Base-by-base conservation (phyloP, 2,888 invertebrate species). In the Drosophila austrosaltans region DNA sequence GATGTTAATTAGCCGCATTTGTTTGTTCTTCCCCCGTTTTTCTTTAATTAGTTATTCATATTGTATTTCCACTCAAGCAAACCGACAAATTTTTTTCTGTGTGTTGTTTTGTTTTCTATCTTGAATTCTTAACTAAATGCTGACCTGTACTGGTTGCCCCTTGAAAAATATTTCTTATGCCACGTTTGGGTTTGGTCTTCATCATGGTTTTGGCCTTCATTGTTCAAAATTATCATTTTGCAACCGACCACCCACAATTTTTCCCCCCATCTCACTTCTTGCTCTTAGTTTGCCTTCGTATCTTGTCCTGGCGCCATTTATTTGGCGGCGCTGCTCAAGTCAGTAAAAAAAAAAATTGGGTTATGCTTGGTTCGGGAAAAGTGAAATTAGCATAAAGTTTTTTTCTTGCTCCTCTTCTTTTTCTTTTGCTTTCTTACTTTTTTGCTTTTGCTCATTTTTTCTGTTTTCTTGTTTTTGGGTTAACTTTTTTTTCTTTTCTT, bases 311-410 rank as follows among this genome's bases (percentile, higher is more conserved):
- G 78, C 86, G 86, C 86, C 78, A 70, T 65, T 81, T 79, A 77
- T 86, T 76, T 72, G 73, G 62, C 68, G 72, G 69, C 67, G 58
- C 59, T 63, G 63, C 53, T 54, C 54, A 66, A 64, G 79, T 66
- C 66, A 70, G 67, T 25, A 42, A 16, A 48, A 30, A 56, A 64
- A 71, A 79, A 69, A 82, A 77, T 82, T 83, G 88, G 88, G 82
- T 87, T 83, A 87, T 82, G 81, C 83, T 60, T 69, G 71, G 83
- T 85, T 86, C 75, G 73, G 78, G 79, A 83, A 88, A 87, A 83
- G 87, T 83, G 87, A 83, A 83, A 83, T 83, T 83, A 86, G 87
- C 88, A 88, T 83, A 86, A 86, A 81, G 72, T 83, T 76, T 69
- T 69, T 59, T 70, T 63, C 42, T 56, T 54, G n/a, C 32, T 53